phyloP scores from a whole-genome alignment of 2,888 invertebrate genomes.

The Plemyria rubiginata region DNA sequence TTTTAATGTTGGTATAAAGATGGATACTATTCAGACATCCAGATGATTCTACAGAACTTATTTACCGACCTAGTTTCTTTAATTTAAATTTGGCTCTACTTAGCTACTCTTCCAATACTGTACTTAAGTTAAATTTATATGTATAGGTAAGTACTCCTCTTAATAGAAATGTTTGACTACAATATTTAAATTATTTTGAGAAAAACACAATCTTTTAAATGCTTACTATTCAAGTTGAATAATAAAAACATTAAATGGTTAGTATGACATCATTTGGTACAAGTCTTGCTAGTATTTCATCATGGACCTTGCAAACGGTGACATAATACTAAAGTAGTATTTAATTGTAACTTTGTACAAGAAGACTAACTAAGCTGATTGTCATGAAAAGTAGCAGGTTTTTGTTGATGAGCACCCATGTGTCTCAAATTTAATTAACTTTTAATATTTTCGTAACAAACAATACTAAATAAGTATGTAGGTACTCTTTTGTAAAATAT shows the following conservation, averaged over 20 bases:
- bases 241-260: constrained; percentile 26
- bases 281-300: constrained; percentile 40
- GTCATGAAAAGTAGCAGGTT: constrained; percentile 26
- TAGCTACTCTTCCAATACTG: too few species aligned
- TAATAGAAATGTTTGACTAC: too few species aligned
- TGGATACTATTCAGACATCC: too few species aligned
- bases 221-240: constrained; percentile 15
- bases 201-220: constrained; percentile 9
- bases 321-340: constrained; percentile 39
- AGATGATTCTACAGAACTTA: not conserved
- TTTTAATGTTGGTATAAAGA: not conserved
- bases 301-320: constrained; percentile 50
- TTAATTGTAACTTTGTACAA: constrained; percentile 44
- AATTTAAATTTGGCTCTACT: too few species aligned
- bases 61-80: not conserved
- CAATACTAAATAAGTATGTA: too few species aligned
- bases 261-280: constrained; percentile 53
- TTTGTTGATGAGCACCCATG: too few species aligned
- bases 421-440: too few species aligned
- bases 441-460: too few species aligned
- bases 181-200: not conserved
- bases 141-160: too few species aligned
- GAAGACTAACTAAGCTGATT: constrained; percentile 30
- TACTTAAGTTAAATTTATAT: too few species aligned
- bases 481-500: too few species aligned